Percentiles rank a stretch among this genome's conserved stretches.
These are phyloP conservation scores for Gryllus longicercus DNA, from an alignment of 2,888 invertebrate species.

Conservation along the genomic window DNA sequence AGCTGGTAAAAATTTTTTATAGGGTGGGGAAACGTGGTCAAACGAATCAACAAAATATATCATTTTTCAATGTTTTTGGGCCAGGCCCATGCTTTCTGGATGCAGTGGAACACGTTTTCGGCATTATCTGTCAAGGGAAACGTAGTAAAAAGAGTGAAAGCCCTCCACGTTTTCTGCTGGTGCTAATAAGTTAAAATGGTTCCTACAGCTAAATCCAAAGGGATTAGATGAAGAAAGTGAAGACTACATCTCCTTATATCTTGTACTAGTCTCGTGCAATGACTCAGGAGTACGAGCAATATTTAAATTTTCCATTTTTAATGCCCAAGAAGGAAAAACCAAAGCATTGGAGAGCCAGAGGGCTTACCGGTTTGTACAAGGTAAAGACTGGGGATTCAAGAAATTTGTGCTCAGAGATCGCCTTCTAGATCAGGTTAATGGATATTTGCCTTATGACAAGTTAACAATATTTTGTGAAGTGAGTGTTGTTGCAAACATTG, in stretches of 20 bases:
- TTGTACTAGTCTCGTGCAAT: constrained; percentile 98
- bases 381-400: constrained; percentile 99
- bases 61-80: no score
- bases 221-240: constrained; percentile 99
- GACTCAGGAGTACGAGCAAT: constrained; percentile 99
- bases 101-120: no score
- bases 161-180: constrained; percentile 99
- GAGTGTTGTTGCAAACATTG: constrained; percentile 97
- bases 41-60: no score
- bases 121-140: no score
- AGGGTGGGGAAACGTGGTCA: no score
- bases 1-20: no score
- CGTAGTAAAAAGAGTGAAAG: constrained; percentile 53
- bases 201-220: constrained; percentile 98
- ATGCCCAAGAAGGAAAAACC: constrained; percentile 99
- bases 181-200: constrained; percentile 99
- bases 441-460: constrained; percentile 96
- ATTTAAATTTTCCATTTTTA: constrained; percentile 99
- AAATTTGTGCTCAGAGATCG: constrained; percentile 99
- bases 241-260: constrained; percentile 98
- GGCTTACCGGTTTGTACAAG: constrained; percentile 99
- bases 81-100: no score
- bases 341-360: constrained; percentile 97
- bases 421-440: constrained; percentile 97
- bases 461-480: constrained; percentile 99